Evolutionary conservation across 2,888 invertebrate species (phyloP).

Genomic region (Melanostoma scalare): DNA sequence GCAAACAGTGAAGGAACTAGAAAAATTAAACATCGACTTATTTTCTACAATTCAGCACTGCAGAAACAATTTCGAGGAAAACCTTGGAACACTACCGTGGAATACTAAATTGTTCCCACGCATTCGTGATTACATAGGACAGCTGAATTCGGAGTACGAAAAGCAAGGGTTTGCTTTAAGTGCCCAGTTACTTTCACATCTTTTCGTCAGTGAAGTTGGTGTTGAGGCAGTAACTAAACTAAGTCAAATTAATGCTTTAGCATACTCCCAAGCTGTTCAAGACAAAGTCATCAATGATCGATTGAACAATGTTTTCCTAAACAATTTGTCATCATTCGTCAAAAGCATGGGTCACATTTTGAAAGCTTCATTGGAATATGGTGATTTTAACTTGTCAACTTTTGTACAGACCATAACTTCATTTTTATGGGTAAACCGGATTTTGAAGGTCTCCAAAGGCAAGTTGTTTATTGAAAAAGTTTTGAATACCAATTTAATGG

Average conservation of each 20-base stretch:
- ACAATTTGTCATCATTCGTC: slow-evolving; percentile 76
- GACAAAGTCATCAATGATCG: slow-evolving; percentile 76
- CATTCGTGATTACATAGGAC: slow-evolving; percentile 78
- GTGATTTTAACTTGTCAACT: slow-evolving; percentile 74
- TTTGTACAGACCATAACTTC: slow-evolving; percentile 76
- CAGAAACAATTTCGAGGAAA: slow-evolving; percentile 31
- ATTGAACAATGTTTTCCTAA: slow-evolving; percentile 78
- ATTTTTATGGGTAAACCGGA: slow-evolving; percentile 79
- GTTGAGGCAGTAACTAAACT: slow-evolving; percentile 72
- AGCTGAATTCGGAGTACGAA: slow-evolving; percentile 34
- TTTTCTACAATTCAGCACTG: slow-evolving; percentile 43
- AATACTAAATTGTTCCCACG: slow-evolving; percentile 79
- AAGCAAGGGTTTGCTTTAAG: slow-evolving; percentile 75
- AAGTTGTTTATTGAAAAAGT: slow-evolving; percentile 78
- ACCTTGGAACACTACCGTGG: slow-evolving; percentile 78
- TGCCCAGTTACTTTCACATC: slow-evolving; percentile 75
- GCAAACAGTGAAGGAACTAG: not conserved
- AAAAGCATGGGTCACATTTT: slow-evolving; percentile 72
- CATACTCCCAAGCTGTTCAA: slow-evolving; percentile 79
- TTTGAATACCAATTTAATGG: slow-evolving; percentile 83
- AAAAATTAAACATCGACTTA: slow-evolving; percentile 49
- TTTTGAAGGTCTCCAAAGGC: slow-evolving; percentile 76
- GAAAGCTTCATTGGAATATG: slow-evolving; percentile 73
- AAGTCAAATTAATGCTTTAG: slow-evolving; percentile 76
- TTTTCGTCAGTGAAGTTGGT: slow-evolving; percentile 75